Base-by-base conservation (phyloP, 2,888 invertebrate genomes). In the Hyles lineata region DNA sequence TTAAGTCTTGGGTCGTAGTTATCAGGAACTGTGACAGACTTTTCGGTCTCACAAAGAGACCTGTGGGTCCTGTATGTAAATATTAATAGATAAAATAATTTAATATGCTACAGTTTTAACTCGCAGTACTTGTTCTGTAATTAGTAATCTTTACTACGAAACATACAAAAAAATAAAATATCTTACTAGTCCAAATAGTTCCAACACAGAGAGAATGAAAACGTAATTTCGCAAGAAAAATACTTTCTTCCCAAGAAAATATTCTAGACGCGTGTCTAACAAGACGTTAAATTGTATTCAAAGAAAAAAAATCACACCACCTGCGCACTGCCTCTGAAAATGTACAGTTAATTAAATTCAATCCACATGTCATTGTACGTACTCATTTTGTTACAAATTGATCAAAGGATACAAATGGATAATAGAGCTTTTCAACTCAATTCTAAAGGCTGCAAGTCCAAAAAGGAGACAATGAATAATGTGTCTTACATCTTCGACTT, bases 371-470 rank as follows among this genome's bases (percentile, higher is more conserved):
- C 55, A 71, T 71, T 25, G 32, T 72, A 72, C 58, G 23, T 23
- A 67, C 63, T 72, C 35, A 35, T 67, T 72, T 62, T 72, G 55
- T 63, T 63, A 35, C 35, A 72, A 72, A 72, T 72, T 72, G 72
- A 72, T 72, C 72, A 72, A 72, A 72, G 67, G 72, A 58, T 67
- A 55, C 55, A 67, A 67, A 67, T 23, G 67, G 43, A 67, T 67
- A 67, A 67, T 50, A 67, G 67, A 67, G 50, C 23, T 23, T 23
- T 67, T 67, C 23, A 15, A 17, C 23, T 23, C 23, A 21, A n/a
- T 9, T 25, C 17, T 25, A 60, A 15, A 5, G 15, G 67, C 15
- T 17, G 25, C 23, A 67, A 17, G 23, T 67, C 5, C 35, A 21
- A 15, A 23, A 67, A 17, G 15, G 4, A 0, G 5, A 25, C 43